Conservation (phyloP, 2,888 invertebrate genomes). For the Perithous albicinctus region DNA sequence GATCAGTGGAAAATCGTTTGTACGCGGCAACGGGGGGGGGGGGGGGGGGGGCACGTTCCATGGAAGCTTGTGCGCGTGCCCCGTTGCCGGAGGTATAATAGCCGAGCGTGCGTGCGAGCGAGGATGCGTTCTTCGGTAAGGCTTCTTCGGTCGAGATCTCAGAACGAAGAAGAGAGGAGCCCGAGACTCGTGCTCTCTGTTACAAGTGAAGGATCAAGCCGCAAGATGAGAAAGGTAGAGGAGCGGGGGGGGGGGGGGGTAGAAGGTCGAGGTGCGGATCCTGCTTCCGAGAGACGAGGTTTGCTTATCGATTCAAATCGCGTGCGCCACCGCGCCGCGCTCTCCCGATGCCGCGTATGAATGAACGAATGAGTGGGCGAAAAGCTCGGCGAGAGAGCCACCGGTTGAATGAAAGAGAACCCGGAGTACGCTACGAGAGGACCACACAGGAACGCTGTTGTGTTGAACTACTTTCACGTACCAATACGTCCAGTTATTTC, state of each 20-base stretch:
- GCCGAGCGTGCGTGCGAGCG: slow-evolving; percentile 59
- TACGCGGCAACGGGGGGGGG: slow-evolving; percentile 38
- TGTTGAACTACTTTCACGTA: neutral
- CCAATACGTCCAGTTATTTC: slow-evolving; percentile 17
- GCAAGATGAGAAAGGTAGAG: slow-evolving; percentile 41
- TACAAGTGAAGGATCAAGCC: slow-evolving; percentile 17
- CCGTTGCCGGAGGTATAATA: slow-evolving; percentile 64
- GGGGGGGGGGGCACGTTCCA: slow-evolving; percentile 63
- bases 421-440: slow-evolving; percentile 70
- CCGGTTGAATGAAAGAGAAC: slow-evolving; percentile 82
- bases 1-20: slow-evolving; percentile 45
- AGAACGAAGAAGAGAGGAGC: slow-evolving; percentile 49
- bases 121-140: slow-evolving; percentile 56
- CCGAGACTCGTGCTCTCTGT: slow-evolving; percentile 53
- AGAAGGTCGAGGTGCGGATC: slow-evolving; percentile 65
- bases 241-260: too few species aligned
- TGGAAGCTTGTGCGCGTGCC: slow-evolving; percentile 58
- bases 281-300: slow-evolving; percentile 70
- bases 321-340: slow-evolving; percentile 75
- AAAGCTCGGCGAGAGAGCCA: slow-evolving; percentile 75
- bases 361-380: slow-evolving; percentile 83
- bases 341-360: slow-evolving; percentile 78
- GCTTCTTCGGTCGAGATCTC: slow-evolving; percentile 33
- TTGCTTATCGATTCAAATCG: slow-evolving; percentile 84
- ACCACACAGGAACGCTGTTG: slow-evolving; percentile 1